Evolutionary conservation across 2,113 vertebrate genomes (phyloP), one percentile per base, ranked within the genome.

Genomic region (Pseudolaguvia tuberculata): DNA sequence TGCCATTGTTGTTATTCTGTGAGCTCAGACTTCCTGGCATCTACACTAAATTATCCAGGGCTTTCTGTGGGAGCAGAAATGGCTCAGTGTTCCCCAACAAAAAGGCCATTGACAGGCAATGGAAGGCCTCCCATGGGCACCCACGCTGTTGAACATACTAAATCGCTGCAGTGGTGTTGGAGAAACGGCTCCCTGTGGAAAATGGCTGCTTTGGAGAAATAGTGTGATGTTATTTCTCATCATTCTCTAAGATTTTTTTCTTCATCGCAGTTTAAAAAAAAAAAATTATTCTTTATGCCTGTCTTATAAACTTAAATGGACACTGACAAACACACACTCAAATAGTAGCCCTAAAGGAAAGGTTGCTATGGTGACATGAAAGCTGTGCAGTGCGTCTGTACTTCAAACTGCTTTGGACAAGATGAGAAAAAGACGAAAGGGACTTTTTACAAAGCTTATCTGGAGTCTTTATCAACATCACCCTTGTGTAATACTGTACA

Each of bases 21-120:
- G 91, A 89, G 91, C 93, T 93, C 91, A 93, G 92, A 91, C 93
- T 94, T 93, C 93, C 96, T 96, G 94, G 94, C 94, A 95, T 92
- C 90, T 85, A 89, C 87, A 83, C 89, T 88, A 93, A 93, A 94
- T 94, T 91, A 94, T 88, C 87, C 88, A 84, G 88, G 87, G 91
- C 88, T 90, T 93, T 94, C 92, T 94, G 91, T 90, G 85, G 89
- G 88, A 88, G 90, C 91, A 93, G 92, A 91, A 91, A 88, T 88
- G 89, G 92, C 87, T 93, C 92, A 94, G 92, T 96, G 94, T 95
- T 94, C 89, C 87, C 88, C 90, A 93, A 93, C 94, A 95, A 95
- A 96, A 94, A 92, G 89, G 87, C 91, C 92, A 93, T 96, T 96
- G 93, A 96, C 89, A 56, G 76, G 70, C 72, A 85, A 84, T 85